Base-by-base conservation (phyloP, 2,888 invertebrate genomes). In the Cylloceria caligata region DNA sequence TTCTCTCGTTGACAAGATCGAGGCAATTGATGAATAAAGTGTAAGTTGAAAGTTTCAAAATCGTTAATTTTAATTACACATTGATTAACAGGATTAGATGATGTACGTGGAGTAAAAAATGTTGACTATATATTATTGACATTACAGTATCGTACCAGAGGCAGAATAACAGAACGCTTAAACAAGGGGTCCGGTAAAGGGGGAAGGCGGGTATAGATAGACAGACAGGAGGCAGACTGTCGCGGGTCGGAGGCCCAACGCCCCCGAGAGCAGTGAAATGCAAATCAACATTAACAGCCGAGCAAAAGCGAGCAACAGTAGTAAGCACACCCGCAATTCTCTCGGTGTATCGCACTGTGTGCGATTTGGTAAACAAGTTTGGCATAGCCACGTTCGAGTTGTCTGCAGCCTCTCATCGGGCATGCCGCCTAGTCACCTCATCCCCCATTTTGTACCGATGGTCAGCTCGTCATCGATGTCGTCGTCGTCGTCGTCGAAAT, bases 271-370 rank as follows among this genome's bases (percentile, higher is more conserved):
- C 55, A 68, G 74, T 71, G 62, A 83, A 77, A 75, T 74, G 78
- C 84, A 82, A 84, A 82, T 82, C 71, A 80, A 72, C 81, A 69
- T 74, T 81, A 81, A 81, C 78, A 74, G 72, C 78, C 78, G 81
- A 65, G 67, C 69, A 78, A 60, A 34, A 34, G 34, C 34, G 60
- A 34, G 34, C 67, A 24, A n/a, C n/a, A 24, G 52, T 57, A 30
- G 68, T 60, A 73, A 42, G 69, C 71, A 60, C 73, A 74, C 81
- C 73, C 78, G 81, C 78, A 78, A 73, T 73, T 74, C 65, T 76
- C 76, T 78, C 74, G 64, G 57, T 68, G 68, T 76, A 64, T 74
- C 64, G 78, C 69, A 64, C 64, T 64, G 42, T 24, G 60, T 49
- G 45, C 80, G 80, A 69, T 80, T 57, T 71, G 75, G 75, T 75